Conservation (phyloP, 2,113 vertebrate genomes). For the Plestiodon gilberti region DNA sequence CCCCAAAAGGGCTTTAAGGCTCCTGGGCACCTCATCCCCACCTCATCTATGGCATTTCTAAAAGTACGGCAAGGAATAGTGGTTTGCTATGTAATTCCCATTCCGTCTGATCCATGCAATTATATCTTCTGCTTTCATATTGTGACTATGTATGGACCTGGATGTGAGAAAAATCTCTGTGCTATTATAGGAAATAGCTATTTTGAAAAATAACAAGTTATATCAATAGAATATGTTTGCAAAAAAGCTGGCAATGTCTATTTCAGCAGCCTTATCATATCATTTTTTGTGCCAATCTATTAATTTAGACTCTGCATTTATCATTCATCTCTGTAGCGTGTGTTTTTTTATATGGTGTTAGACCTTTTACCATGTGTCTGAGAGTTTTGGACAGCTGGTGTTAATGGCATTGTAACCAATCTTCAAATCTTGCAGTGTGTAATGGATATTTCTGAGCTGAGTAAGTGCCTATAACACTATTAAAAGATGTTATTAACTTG, state of each 20-base stretch:
- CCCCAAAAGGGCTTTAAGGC: too few species aligned
- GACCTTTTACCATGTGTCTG: neutral
- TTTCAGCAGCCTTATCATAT: neutral
- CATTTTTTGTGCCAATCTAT: rapidly evolving
- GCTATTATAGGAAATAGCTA: neutral
- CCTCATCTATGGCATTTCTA: neutral
- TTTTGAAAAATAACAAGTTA: conserved; percentile 4
- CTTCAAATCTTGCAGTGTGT: neutral
- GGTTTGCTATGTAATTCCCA: neutral
- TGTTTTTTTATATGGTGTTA: neutral
- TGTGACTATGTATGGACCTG: neutral
- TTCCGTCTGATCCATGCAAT: conserved; percentile 6
- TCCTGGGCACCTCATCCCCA: neutral
- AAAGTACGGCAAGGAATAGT: conserved; percentile 29
- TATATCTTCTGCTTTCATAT: conserved; percentile 19
- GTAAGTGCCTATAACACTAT: neutral
- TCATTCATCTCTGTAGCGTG: neutral
- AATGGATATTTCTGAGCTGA: neutral
- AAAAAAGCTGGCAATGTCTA: neutral
- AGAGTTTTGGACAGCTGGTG: neutral
- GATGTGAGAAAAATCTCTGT: neutral
- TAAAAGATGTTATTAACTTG: neutral
- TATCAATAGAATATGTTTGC: neutral
- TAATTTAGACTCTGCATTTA: neutral
- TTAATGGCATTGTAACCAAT: neutral